Evolutionary conservation across 1,140 invertebrate species (phyloP), one percentile per base, ranked within the genome.

Genomic region (silkworm (Bombyx mori)): DNA sequence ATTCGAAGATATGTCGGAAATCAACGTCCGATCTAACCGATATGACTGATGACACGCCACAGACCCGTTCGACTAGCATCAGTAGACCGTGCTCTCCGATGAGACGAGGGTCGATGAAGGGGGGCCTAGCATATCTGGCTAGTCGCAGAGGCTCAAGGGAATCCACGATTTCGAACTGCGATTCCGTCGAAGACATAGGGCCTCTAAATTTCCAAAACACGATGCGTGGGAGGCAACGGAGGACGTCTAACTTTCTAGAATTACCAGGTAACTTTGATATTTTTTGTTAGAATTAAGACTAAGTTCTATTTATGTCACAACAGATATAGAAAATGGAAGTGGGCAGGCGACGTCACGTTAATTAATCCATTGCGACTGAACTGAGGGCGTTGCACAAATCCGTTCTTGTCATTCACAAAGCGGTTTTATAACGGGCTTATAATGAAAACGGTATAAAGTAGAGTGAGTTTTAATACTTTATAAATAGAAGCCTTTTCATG

Each of bases 191-290:
- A 70, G 94, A 94, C 63, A 91, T 94, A 46, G 94, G 93, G 8
- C 94, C 94, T 0, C 75, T 95, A 9, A 93, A 93, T 74, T 95
- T 94, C 71, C 93, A 91, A 67, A 91, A 91, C 60, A 93, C 93
- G 49, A 91, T 91, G 57, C 89, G 93, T 5, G 92, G 91, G 8
- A 88, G 93, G 12, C 93, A 95, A 73, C 86, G 95, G 6, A 88
- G 94, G 55, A 95, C 94, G 3, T 95, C 94, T 0, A 96, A 96
- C 82, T 96, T 96, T 77, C 82, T 96, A n/a, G 95, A 96, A 80
- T 84, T 96, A 66, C 95, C 94, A 82, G 94, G 94, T 95, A 69
- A 87, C 53, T 54, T 45, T 10, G n/a, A 35, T 5, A 3, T 35
- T 35, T 35, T 2, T 35, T 35, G 4, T 18, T 35, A 35, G 2